Evolutionary conservation across 1,140 invertebrate genomes (phyloP), one percentile per base, ranked within the genome.

Genomic region (Pachypsylla venusta): DNA sequence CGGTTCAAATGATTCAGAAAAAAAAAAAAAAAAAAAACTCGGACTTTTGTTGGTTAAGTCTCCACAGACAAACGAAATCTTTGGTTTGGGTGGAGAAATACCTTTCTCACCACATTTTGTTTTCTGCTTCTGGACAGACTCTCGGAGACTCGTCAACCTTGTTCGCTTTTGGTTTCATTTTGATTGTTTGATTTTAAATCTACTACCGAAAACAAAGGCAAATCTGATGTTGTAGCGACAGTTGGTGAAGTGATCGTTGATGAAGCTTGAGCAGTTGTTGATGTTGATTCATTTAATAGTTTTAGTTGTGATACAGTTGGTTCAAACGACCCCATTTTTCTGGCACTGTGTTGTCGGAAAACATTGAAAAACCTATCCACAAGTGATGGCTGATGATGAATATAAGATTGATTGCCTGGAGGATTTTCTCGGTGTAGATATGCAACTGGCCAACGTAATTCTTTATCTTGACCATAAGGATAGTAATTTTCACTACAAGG

Each of bases 401-500:
- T 24, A 13, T 4, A n/a, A 1, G 16, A 25, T 14, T 69, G 71
- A 7, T 63, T 58, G 56, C 78, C 77, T 7, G 79, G 80, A 14
- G 82, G 81, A 16, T 76, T 74, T 64, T 78, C 74, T 62, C 76
- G 74, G 61, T 84, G 81, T 2, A 84, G 68, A 67, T 83, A 84
- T 2, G 77, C 78, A 13, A 83, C 74, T 0, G 82, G 82, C 80
- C 81, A 83, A 59, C 80, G 75, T 42, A 78, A 69, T 2, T 76
- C 72, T 58, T 61, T 67, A 60, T 63, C 62, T 24, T 66, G 62
- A 10, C 63, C 62, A 22, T 67, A 76, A 0, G 85, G 85, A 65
- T 79, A 85, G 67, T 89, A 88, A 27, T 80, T 77, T 61, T 89
- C 85, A 65, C 81, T 87, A 67, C 86, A 89, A 20, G 86, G 86